Evolutionary conservation across 2,113 vertebrate genomes (phyloP).

Genomic region (Geococcyx californianus): DNA sequence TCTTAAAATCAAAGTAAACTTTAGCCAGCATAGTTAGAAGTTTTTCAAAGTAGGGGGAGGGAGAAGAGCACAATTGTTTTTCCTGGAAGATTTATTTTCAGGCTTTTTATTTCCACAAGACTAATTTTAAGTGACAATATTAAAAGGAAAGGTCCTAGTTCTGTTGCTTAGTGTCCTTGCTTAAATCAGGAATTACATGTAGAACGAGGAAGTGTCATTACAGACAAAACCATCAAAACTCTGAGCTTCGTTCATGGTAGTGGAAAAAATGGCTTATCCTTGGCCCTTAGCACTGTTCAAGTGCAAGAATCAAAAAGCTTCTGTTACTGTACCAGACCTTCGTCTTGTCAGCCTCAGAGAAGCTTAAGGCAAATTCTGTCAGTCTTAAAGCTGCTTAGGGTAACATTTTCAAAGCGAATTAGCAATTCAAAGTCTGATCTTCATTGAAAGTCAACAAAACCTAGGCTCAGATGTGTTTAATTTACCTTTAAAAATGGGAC

Average conservation of each 20-base stretch:
- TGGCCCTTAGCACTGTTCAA: neutral
- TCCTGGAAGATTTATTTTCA: neutral
- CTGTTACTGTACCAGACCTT: neutral
- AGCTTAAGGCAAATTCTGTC: slow-evolving; percentile 48
- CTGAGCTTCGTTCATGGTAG: neutral
- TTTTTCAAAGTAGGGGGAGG: neutral
- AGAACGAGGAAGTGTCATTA: neutral
- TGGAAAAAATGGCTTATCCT: neutral
- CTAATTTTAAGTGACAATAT: neutral
- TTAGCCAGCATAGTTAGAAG: neutral
- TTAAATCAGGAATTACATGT: neutral
- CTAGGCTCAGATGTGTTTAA: slow-evolving; percentile 3
- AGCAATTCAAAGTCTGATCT: slow-evolving; percentile 22
- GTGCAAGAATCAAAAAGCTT: neutral
- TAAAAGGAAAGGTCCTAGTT: neutral
- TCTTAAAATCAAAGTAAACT: neutral
- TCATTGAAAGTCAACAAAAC: slow-evolving; percentile 34
- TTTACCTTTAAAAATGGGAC: neutral
- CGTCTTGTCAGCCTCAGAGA: neutral
- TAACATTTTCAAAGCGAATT: neutral
- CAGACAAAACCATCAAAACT: neutral
- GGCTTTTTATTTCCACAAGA: neutral
- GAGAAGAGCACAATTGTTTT: neutral
- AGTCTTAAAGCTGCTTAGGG: slow-evolving; percentile 22
- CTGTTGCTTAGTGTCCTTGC: neutral